Percentiles rank a stretch among this genome's conserved stretches.
phyloP scores from a whole-genome alignment of 2,113 vertebrate genomes.

The Poeciliopsis occidentalis region DNA sequence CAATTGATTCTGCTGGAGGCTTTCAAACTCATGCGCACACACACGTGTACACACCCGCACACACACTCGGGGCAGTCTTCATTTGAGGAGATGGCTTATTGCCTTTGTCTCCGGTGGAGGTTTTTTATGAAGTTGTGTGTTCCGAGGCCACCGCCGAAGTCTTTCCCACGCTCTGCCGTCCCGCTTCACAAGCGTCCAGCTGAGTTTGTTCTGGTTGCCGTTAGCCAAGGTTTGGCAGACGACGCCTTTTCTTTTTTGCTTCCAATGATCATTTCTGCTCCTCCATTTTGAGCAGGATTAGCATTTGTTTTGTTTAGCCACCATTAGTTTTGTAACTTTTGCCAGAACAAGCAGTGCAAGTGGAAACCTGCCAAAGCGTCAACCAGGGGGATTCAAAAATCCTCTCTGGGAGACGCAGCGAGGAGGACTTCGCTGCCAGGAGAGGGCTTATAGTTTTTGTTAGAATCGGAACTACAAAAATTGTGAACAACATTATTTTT shows the following conservation, averaged over 20 bases:
- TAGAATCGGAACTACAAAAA: too few relatives aligned
- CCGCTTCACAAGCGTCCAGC: constrained; percentile 18
- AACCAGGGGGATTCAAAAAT: too few relatives aligned
- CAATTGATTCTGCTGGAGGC: constrained; percentile 30
- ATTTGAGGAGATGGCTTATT: constrained; percentile 32
- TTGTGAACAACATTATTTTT: too few relatives aligned
- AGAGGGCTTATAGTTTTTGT: too few relatives aligned
- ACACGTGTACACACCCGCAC: constrained; percentile 2
- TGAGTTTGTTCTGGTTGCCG: background rate
- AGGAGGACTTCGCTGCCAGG: background rate
- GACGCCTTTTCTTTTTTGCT: background rate
- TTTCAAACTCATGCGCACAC: constrained; percentile 5
- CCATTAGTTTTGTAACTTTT: background rate
- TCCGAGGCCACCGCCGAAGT: constrained; percentile 31
- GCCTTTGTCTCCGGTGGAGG: constrained; percentile 35
- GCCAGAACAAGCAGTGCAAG: background rate
- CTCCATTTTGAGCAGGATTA: too few relatives aligned
- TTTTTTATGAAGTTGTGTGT: constrained; percentile 30
- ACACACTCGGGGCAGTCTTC: constrained; percentile 7
- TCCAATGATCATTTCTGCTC: background rate
- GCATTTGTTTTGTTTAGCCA: background rate
- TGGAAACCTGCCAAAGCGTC: background rate
- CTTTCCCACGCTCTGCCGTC: constrained; percentile 53
- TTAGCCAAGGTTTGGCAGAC: background rate
- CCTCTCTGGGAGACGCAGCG: background rate